Conservation (phyloP, 2,113 vertebrate species). For the Candoia aspera region DNA sequence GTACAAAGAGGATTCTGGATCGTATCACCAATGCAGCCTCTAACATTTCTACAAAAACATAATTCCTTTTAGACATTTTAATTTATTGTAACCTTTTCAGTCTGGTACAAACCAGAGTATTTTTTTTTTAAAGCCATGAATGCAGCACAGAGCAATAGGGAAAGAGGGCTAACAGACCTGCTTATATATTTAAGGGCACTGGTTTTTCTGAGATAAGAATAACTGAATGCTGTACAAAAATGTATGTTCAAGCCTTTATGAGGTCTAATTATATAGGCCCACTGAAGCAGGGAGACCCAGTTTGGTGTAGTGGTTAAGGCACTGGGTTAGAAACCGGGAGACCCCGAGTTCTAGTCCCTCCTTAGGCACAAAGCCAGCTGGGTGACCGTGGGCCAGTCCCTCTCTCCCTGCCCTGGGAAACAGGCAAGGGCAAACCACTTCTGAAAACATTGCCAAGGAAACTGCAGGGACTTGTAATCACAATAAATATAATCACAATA, state of each 20-base stretch:
- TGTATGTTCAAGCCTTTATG: background rate
- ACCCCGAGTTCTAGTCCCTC: no score
- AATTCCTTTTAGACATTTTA: conserved; percentile 13
- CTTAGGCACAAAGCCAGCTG: no score
- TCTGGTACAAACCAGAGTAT: background rate
- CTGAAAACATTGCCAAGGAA: no score
- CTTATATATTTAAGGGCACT: background rate
- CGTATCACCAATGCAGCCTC: background rate
- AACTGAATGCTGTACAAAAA: background rate
- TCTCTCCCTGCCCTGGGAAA: no score
- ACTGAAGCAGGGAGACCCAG: background rate
- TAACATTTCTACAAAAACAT: background rate
- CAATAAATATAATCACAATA: no score
- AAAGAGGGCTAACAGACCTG: background rate
- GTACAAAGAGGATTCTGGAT: background rate
- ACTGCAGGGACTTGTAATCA: no score
- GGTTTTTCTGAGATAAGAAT: background rate
- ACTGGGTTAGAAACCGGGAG: no score
- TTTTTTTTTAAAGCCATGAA: background rate
- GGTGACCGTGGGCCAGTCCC: no score
- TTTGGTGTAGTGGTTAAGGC: no score
- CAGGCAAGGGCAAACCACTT: no score
- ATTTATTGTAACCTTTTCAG: conserved; percentile 7
- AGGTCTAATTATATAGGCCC: background rate
- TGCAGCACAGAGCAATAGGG: no score